Base-by-base conservation (phyloP, 2,113 vertebrate species). In the Nibea albiflora region DNA sequence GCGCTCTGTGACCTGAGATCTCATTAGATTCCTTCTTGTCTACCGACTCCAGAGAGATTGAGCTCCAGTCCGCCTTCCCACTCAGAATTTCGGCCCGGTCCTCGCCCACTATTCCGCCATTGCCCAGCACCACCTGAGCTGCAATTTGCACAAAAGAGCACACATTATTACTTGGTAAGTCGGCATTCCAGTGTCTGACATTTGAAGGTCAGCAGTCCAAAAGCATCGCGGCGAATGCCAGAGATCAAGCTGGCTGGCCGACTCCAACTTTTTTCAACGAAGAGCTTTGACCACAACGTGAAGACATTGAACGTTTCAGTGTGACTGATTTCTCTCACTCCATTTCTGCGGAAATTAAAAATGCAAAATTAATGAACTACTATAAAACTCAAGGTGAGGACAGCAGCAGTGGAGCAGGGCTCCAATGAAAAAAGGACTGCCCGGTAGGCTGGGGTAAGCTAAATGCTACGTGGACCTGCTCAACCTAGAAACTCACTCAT, bases 1-100 rank as follows among this genome's bases (percentile, higher is more conserved):
- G 42, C 12, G 35, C 22, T 73, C 11, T 66, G 84, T 89, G 85
- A 99, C 98, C 98, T 76, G 98, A 98, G 88, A 99, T 99, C 88
- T 98, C 97, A 22, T 94, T 94, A 0, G 84, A 90, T 44, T 97
- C 97, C 85, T 96, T 97, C 85, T 94, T 87, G 56, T 95, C 95
- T 16, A 91, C 92, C 42, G 94, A 94, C 86, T 96, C 96, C 91
- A 96, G 88, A 20, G 95, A 94, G 85, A 94, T 62, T 0, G 86
- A 73, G 69, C 69, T 90, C 94, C 93, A 95, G 47, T 95, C 93
- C 46, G 66, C 42, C 77, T 91, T 92, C 61, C 95, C 95, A 0
- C 95, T 95, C 83, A 96, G 92, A 49, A 84, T 53, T 90, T 97
- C 0, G 78, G 93, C 78, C 94, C 85, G 95, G 93, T 97, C 97